Evolutionary conservation across 2,113 vertebrate species (phyloP).

Genomic region (Crotophaga sulcirostris): DNA sequence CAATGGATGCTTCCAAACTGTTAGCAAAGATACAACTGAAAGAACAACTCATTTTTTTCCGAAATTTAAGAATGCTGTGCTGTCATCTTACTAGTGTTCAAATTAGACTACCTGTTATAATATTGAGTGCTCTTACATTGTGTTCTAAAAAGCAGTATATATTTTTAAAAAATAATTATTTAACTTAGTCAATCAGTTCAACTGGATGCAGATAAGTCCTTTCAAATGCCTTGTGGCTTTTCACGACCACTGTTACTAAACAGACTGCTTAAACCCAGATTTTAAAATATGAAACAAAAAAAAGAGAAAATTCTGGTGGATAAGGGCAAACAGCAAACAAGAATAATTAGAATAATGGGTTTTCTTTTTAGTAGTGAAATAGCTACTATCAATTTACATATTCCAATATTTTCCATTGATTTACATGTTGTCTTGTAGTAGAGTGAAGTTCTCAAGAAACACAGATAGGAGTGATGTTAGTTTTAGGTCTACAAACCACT

Average conservation of each 20-base stretch:
- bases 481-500: background rate
- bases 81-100: constrained; percentile 23
- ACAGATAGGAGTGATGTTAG: background rate
- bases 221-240: background rate
- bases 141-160: background rate
- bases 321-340: background rate
- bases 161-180: background rate
- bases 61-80: constrained; percentile 41
- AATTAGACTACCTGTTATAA: constrained; percentile 16
- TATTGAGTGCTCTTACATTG: background rate
- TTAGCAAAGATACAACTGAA: constrained; percentile 75
- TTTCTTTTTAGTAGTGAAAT: constrained; percentile 1
- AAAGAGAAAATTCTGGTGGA: background rate
- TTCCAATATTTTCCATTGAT: background rate
- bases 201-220: background rate
- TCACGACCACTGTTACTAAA: background rate
- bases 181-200: background rate
- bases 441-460: background rate
- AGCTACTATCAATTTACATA: background rate
- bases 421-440: background rate
- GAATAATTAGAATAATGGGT: background rate
- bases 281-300: background rate
- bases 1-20: constrained; percentile 77
- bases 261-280: background rate
- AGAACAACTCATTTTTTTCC: constrained; percentile 26